These are phyloP conservation scores for Diplosoma virens DNA, from an alignment of 23 tunicate genomes.

Conservation along the genomic window DNA sequence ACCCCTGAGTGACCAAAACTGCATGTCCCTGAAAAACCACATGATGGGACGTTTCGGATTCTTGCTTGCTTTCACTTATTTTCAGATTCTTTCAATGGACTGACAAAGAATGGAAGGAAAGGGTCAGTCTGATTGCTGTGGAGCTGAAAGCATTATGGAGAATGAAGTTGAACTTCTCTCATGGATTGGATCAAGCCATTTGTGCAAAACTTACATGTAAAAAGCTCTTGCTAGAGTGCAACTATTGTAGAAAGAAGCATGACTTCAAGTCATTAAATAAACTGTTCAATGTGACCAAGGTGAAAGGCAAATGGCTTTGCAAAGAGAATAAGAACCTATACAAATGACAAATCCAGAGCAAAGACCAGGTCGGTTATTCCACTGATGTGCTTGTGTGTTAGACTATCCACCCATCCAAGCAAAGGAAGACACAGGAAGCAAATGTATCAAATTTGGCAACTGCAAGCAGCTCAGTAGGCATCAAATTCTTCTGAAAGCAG, in stretches of 20 bases:
- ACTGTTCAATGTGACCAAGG: constrained; percentile 1
- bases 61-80: too few relatives aligned
- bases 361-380: constrained; percentile 3
- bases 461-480: background rate
- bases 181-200: background rate
- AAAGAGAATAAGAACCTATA: constrained; percentile 9
- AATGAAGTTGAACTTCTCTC: background rate
- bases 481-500: background rate
- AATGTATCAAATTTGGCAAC: constrained; percentile 2
- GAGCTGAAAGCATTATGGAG: constrained; percentile 20
- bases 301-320: constrained; percentile 3
- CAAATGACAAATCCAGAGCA: constrained; percentile 9
- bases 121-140: constrained; percentile 9
- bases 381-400: background rate
- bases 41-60: constrained; percentile 14
- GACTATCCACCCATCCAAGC: constrained; percentile 9
- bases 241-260: constrained; percentile 17
- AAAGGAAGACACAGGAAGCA: constrained; percentile 14
- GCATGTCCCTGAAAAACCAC: constrained; percentile 16
- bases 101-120: background rate
- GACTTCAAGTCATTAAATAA: constrained; percentile 5
- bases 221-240: background rate
- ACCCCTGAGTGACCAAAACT: background rate
- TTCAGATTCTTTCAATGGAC: constrained; percentile 3
- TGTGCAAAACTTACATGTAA: constrained; percentile 8